Evolutionary conservation across 2,113 vertebrate genomes (phyloP).

Genomic region (Baryphthengus martii): DNA sequence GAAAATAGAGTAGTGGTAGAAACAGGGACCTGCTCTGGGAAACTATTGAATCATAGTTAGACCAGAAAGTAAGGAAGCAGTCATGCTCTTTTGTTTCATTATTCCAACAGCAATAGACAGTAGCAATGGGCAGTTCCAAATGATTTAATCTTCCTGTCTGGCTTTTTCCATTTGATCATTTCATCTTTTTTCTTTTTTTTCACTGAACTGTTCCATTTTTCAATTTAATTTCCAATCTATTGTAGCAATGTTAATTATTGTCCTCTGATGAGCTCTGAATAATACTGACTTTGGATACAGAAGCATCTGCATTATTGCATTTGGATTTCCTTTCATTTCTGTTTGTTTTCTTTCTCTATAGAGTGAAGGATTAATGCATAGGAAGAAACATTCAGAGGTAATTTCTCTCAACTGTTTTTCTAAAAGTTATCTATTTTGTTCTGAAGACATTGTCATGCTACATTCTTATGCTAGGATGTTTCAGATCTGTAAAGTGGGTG

Average conservation of each 20-base stretch:
- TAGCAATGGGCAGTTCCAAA: background rate
- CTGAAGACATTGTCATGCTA: background rate
- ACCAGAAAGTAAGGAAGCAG: slow-evolving; percentile 4
- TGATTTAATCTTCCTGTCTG: background rate
- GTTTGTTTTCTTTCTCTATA: slow-evolving; percentile 7
- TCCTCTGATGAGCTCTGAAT: slow-evolving; percentile 28
- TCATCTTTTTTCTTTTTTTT: background rate
- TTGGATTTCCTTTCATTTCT: slow-evolving; percentile 36
- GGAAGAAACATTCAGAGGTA: background rate
- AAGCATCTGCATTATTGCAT: slow-evolving; percentile 31
- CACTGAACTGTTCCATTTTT: background rate
- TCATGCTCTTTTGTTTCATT: background rate
- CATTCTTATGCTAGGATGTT: background rate
- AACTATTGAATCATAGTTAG: background rate
- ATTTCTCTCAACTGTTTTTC: background rate
- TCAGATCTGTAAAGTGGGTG: background rate
- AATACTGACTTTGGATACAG: slow-evolving; percentile 47
- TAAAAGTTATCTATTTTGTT: background rate
- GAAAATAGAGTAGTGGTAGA: background rate
- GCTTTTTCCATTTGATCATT: slow-evolving; percentile 20
- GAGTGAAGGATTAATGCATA: slow-evolving; percentile 9
- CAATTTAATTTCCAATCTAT: slow-evolving; percentile 21
- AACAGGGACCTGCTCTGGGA: background rate
- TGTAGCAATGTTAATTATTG: slow-evolving; percentile 25
- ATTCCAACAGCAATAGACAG: background rate